Evolutionary conservation across 2,797 vertebrate species (phyloP).

Genomic region (Neopelma chrysocephalum): DNA sequence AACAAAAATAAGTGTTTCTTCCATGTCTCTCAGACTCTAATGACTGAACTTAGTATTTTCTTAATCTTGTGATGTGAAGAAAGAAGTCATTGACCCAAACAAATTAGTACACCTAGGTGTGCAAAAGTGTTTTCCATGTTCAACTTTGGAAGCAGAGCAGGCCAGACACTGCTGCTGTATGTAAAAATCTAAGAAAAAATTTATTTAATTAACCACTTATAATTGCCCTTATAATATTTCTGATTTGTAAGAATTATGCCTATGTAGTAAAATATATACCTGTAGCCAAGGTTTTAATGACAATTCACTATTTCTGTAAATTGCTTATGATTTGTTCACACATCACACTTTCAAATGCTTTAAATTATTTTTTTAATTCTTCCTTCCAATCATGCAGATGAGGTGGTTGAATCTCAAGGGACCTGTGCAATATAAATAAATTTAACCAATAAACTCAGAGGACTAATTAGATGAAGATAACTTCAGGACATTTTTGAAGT

Average conservation of each 20-base stretch:
- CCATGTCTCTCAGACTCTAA: background rate
- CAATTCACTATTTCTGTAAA: background rate
- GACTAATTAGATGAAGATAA: slow-evolving; percentile 44
- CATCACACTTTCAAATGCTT: background rate
- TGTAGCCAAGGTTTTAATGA: background rate
- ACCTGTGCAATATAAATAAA: slow-evolving; percentile 30
- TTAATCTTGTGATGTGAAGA: slow-evolving; percentile 54
- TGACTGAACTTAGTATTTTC: background rate
- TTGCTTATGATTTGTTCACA: background rate
- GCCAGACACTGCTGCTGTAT: background rate
- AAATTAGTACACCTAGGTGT: background rate
- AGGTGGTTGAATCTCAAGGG: background rate
- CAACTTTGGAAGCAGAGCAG: background rate
- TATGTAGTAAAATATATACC: background rate
- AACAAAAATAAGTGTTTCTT: background rate
- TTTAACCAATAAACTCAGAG: slow-evolving; percentile 39
- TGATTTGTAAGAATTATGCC: background rate
- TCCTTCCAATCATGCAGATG: background rate
- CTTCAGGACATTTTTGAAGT: slow-evolving; percentile 28
- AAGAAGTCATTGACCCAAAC: slow-evolving; percentile 13
- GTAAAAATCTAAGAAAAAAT: background rate
- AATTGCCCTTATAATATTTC: background rate
- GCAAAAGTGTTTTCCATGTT: background rate
- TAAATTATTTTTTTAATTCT: background rate
- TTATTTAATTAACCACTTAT: background rate